phyloP scores from a whole-genome alignment of 2,113 vertebrate genomes.

The Phycodurus eques region DNA sequence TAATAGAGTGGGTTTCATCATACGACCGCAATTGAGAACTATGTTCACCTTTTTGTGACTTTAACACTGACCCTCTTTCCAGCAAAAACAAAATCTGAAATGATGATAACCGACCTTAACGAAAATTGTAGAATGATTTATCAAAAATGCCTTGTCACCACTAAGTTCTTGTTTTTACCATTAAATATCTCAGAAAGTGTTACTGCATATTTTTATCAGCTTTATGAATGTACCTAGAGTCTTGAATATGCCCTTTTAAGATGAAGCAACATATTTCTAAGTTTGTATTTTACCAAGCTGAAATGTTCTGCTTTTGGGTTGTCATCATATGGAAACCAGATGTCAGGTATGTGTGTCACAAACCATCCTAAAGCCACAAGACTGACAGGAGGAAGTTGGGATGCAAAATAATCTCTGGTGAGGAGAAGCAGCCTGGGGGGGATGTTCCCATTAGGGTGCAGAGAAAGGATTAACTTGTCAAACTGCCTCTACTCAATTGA shows the following conservation, averaged over 20 bases:
- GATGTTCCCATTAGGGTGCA: slow-evolving; percentile 64
- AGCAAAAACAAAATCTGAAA: neutral
- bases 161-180: neutral
- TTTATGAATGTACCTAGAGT: neutral
- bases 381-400: slow-evolving; percentile 46
- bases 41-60: neutral
- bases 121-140: neutral
- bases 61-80: neutral
- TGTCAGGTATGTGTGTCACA: slow-evolving; percentile 41
- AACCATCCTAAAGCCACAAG: slow-evolving; percentile 28
- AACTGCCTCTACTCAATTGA: slow-evolving; percentile 46
- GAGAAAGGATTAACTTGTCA: slow-evolving; percentile 73
- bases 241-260: neutral
- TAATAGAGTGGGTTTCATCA: neutral
- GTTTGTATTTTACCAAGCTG: neutral
- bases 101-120: neutral
- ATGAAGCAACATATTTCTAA: neutral
- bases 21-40: neutral
- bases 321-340: slow-evolving; percentile 32
- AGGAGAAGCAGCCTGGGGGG: slow-evolving; percentile 60
- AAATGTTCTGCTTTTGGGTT: slow-evolving; percentile 30
- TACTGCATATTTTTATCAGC: neutral
- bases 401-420: slow-evolving; percentile 68
- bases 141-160: neutral
- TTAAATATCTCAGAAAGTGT: neutral